Base-by-base conservation (phyloP, 2,797 vertebrate species). In the Stomatorhinus walkeri region DNA sequence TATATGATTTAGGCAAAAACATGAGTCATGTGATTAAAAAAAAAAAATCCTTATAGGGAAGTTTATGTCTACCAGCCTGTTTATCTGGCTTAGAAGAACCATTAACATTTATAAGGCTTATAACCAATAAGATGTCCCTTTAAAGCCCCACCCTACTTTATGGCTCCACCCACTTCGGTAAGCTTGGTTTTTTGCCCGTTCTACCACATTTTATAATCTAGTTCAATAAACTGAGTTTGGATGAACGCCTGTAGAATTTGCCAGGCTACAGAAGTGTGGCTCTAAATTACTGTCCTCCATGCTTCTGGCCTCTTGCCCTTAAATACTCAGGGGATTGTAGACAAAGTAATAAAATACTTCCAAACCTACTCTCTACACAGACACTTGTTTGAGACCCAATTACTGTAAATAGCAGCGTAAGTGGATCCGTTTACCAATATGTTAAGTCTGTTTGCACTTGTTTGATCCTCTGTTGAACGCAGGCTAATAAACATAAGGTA, bases 201-300 rank as follows among this genome's bases (percentile, higher is more conserved):
- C 83, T 85, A 56, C n/a, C 28, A 56, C 28, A 56, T 86, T 86
- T 54, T 54, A 56, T 86, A 86, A 86, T 86, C 85, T 86, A 86
- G 85, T 86, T 86, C 85, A 86, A 86, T 86, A 86, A 56, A 86
- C 49, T 54, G 85, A 54, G 49, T 54, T n/a, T 86, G 85, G 85
- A 86, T 86, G 85, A 86, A 36, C 8, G 85, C 51, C 51, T 36
- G 14, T 32, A 86, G 51, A 14, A n/a, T 51, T 86, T 52, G 10
- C 24, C 85, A 86, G 28, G 51, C 49, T 56, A 36, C 22, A 56
- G 28, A 54, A 28, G 24, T 24, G 19, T 24, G 19, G 28, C 40
- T 56, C 85, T 56, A 86, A 40, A n/a, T 86, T 86, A 56, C 85
- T 56, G 49, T 49, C 24, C 51, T 49, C 32, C 5, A 86, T 22